Evolutionary conservation across 1,140 invertebrate species (phyloP), one percentile per base, ranked within the genome.

Genomic region (Parasteatoda tepidariorum): DNA sequence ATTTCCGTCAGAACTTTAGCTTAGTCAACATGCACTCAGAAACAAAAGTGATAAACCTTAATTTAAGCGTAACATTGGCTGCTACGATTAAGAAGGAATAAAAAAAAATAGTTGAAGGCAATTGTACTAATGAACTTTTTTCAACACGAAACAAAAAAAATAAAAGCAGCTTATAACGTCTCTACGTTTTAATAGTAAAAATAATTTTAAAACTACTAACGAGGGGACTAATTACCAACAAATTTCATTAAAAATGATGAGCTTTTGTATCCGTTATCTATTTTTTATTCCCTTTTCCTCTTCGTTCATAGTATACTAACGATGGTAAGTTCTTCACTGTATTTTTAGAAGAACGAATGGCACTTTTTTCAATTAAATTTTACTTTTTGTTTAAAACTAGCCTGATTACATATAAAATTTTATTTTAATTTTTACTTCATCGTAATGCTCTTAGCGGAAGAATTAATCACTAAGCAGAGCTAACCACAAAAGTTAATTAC

Each of bases 241-340:
- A 54, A 73, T 73, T 73, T 73, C 70, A 73, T 73, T 73, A 73
- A 73, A 68, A 73, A 73, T 73, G 70, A 73, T 33, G 70, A 59
- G 70, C 54, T 73, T n/a, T 73, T 73, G 70, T 73, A 73, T 73
- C 70, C 48, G 70, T 73, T 33, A 48, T 22, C 66, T 68, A 57
- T 73, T 73, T 55, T 73, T 73, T 73, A 18, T 11, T 28, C 18
- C 24, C 13, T 33, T 57, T 59, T 59, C 24, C 6, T 26, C 54
- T 73, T 73, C 59, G 30, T 55, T 15, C 26, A 73, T 33, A 57
- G n/a, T 33, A 41, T 57, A 54, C 59, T 73, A 73, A 73, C 54
- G 70, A 73, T 73, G 28, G 30, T 11, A 57, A 71, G 59, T 73
- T 28, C 31, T 31, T 38, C 33, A 31, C 33, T n/a, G 64, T 33